Conservation (phyloP, 2,797 vertebrate species). For the Arremon aurantiirostris region DNA sequence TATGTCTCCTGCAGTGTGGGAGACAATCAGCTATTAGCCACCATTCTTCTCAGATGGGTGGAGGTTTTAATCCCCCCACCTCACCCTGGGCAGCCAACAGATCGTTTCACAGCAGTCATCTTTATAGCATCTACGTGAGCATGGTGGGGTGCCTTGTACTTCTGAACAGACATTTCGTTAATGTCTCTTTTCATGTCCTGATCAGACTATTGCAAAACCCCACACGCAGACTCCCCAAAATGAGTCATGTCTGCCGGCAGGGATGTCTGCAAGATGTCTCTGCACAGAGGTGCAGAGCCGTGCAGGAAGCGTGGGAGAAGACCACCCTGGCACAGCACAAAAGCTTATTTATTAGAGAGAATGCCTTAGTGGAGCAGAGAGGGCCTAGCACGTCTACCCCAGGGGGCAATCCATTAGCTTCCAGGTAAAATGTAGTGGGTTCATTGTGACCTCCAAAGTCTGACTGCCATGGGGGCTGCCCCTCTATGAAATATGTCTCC, state of each 20-base stretch:
- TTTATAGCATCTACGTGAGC: background rate
- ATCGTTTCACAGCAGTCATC: background rate
- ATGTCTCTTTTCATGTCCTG: background rate
- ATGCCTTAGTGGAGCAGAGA: background rate
- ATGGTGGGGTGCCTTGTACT: background rate
- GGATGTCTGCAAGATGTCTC: background rate
- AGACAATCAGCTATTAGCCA: background rate
- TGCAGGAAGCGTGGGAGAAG: background rate
- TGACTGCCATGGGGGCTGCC: background rate
- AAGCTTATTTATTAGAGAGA: background rate
- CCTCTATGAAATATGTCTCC: accelerated
- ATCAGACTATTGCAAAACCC: slow-evolving; percentile 30
- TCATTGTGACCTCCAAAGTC: background rate
- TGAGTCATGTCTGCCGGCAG: slow-evolving; percentile 16
- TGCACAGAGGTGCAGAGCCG: background rate
- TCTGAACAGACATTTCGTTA: background rate
- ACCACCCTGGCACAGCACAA: background rate
- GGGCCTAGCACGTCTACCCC: background rate
- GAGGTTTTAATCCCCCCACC: background rate
- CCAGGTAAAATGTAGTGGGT: background rate
- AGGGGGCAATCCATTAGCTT: background rate
- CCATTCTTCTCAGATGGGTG: background rate
- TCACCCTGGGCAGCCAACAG: background rate
- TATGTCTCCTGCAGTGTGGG: background rate
- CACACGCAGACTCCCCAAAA: background rate